Evolutionary conservation across 2,797 vertebrate genomes (phyloP), one percentile per base, ranked within the genome.

Genomic region (Parauchenoglanis punctatus): DNA sequence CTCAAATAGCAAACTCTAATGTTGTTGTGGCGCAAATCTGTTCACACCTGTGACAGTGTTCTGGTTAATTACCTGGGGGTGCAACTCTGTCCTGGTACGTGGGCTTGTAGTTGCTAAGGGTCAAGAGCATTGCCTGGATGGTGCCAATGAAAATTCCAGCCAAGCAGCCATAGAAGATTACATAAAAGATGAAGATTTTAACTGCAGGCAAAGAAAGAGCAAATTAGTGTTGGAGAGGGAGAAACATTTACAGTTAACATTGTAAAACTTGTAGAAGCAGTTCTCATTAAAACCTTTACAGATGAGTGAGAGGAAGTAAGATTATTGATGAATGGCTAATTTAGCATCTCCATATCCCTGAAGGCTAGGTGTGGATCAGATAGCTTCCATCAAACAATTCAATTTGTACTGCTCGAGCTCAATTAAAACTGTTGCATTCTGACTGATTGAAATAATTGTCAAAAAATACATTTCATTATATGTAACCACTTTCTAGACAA

Each of bases 101-200:
- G 91, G 99, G 99, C 91, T 97, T 97, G 93, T 96, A 97, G 87
- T 96, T 95, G 65, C 96, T 97, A 92, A 99, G 90, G 4, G 99
- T 99, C 52, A 99, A 95, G 92, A 99, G 95, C 96, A 99, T 91
- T 20, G 98, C 99, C 91, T 99, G 97, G 93, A 99, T 99, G 95
- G 99, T 99, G 91, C 98, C 99, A 4, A 99, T 95, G 93, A 99
- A 99, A 92, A 99, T 99, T 82, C 98, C 99, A 85, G 98, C 98
- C 96, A 99, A 95, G 94, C 97, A 99, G 82, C 97, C 97, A 0
- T 99, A 99, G 95, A 99, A 99, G 87, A 99, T 97, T 89, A 98
- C 90, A 87, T 99, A 99, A 96, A 99, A 99, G 89, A 97, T 91
- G 54, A 98, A 92, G 95, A 99, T 99, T 95, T 99, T 99, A 91